phyloP scores from a whole-genome alignment of 2,888 invertebrate species.

The Lysandra coridon region DNA sequence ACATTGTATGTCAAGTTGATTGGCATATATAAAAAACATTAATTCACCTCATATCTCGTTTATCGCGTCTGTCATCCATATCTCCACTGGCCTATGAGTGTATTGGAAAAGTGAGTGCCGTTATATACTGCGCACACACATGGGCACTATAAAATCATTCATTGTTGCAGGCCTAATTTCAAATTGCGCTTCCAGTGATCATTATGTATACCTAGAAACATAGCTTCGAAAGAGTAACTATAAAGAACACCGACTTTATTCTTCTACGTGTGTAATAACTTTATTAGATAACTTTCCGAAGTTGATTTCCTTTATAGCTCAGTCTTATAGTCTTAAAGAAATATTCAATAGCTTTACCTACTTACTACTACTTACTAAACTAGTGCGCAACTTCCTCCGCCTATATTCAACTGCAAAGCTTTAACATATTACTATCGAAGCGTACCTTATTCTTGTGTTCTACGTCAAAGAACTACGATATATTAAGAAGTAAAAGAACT shows the following conservation, averaged over 20 bases:
- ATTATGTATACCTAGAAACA: too few relatives aligned
- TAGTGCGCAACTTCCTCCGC: not conserved
- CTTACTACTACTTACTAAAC: not conserved
- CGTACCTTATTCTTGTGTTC: not conserved
- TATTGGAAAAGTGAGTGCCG: too few relatives aligned
- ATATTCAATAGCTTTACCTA: slow-evolving; percentile 6
- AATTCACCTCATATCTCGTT: too few relatives aligned
- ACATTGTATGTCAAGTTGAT: too few relatives aligned
- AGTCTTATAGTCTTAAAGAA: not conserved
- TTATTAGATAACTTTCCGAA: not conserved
- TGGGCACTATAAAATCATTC: not conserved
- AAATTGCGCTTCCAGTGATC: too few relatives aligned
- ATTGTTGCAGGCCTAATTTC: too few relatives aligned
- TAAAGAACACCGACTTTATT: not conserved
- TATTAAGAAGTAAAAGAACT: not conserved
- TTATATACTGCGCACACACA: not conserved
- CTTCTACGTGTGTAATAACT: not conserved
- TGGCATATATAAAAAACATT: too few relatives aligned
- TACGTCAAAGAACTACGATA: not conserved
- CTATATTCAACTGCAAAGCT: not conserved
- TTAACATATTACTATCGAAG: not conserved
- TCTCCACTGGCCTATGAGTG: too few relatives aligned
- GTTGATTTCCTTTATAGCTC: not conserved
- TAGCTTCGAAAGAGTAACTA: too few relatives aligned
- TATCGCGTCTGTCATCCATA: too few relatives aligned